Percentiles rank a stretch among this genome's conserved stretches.
These are phyloP conservation scores for Puntigrus tetrazona DNA, from an alignment of 2,113 vertebrate genomes.

Conservation along the genomic window DNA sequence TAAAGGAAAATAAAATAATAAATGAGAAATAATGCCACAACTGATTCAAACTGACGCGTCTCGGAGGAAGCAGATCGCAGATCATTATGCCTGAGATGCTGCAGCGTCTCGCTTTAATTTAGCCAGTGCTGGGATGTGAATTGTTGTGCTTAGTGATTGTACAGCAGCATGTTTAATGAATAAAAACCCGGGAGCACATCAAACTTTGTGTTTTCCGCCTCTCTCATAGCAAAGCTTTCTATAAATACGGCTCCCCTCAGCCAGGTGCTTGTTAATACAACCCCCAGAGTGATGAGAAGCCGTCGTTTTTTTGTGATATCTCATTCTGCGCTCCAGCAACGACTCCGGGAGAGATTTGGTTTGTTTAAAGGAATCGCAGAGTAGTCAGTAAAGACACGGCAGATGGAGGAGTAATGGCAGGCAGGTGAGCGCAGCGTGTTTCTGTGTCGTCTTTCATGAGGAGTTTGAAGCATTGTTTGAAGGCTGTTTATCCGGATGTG, in stretches of 20 bases:
- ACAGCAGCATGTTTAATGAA: constrained; percentile 44
- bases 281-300: constrained; percentile 12
- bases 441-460: constrained; percentile 55
- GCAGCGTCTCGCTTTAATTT: constrained; percentile 54
- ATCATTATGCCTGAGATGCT: constrained; percentile 23
- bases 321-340: constrained; percentile 5
- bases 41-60: constrained; percentile 51
- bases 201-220: constrained; percentile 30
- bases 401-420: constrained; percentile 42
- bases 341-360: not conserved
- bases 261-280: constrained; percentile 20
- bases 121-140: constrained; percentile 19
- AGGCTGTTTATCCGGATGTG: constrained; percentile 62
- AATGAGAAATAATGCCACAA: constrained; percentile 23
- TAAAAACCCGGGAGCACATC: constrained; percentile 53
- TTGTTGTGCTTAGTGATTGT: constrained; percentile 16
- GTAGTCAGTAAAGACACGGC: not conserved
- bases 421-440: not conserved
- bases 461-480: constrained; percentile 56
- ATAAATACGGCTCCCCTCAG: constrained; percentile 57
- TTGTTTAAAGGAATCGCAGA: constrained; percentile 1
- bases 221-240: constrained; percentile 61
- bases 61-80: constrained; percentile 16
- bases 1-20: constrained; percentile 28
- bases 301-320: constrained; percentile 14